Base-by-base conservation (phyloP, 2,113 vertebrate species). In the Crocuta crocuta region DNA sequence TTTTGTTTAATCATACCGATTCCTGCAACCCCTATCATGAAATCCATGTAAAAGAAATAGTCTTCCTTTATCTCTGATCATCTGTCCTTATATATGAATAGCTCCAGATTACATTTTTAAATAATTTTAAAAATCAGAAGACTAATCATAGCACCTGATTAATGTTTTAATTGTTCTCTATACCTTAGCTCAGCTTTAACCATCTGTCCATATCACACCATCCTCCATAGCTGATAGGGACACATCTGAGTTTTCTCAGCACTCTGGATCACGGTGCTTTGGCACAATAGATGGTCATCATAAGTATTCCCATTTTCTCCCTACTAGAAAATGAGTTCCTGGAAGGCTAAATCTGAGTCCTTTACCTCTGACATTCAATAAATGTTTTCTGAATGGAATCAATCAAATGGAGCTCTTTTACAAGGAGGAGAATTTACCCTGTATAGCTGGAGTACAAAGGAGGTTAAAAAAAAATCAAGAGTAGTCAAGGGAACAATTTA, bases 331-430 rank as follows among this genome's bases (percentile, higher is more conserved):
- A 19, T 43, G 68, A 89, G 8, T 31, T 55, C 33, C 24, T 31
- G 19, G 24, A 83, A 73, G 39, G 33, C 53, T 66, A 13, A 88
- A 5, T n/a, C 15, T 63, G 21, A 71, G 7, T 65, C 13, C 19
- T 95, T 8, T 73, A 50, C 24, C 9, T 84, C 15, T 79, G 63
- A 85, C 3, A 55, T 33, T 68, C 17, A 65, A 10, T 68, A 39
- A 71, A 26, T n/a, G 1, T 55, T 89, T 76, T 86, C 31, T 79
- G 1, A 78, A 61, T 61, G n/a, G 7, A 31, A 31, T 53, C 10
- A 89, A 63, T 55, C 26, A 92, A 95, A 84, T 33, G 17, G 63
- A 88, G 16, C 19, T 55, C 8, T 82, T 95, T 87, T n/a, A 43
- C 13, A 71, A 70, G 55, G 43, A 19, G 28, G 79, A 33, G 6